A percentile compares a stretch with the other conserved stretches of the same genome.
phyloP scores from a whole-genome alignment of 2,888 invertebrate genomes.

The Taphrorychus bicolor region DNA sequence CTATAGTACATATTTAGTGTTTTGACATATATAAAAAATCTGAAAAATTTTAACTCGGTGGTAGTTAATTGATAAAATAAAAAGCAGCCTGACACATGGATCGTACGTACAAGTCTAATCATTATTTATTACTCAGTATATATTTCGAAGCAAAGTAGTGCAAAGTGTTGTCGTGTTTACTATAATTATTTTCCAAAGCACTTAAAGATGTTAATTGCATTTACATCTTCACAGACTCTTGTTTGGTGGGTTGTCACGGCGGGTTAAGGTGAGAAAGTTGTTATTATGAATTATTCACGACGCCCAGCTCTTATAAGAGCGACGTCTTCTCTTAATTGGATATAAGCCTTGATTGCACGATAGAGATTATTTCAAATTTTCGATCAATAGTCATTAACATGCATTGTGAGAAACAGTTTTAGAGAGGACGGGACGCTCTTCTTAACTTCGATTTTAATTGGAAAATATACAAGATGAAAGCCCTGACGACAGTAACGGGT shows the following conservation, averaged over 20 bases:
- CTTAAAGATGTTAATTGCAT: constrained; percentile 60
- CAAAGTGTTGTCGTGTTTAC: constrained; percentile 26
- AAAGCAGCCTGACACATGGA: too few species aligned
- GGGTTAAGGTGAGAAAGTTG: constrained; percentile 61
- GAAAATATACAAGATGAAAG: constrained; percentile 34
- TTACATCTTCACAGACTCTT: constrained; percentile 61
- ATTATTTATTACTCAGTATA: neutral
- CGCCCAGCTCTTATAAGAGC: constrained; percentile 44
- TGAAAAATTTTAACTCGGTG: too few species aligned
- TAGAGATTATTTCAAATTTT: constrained; percentile 58
- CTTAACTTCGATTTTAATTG: constrained; percentile 29
- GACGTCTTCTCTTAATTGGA: constrained; percentile 60
- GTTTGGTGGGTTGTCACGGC: constrained; percentile 59
- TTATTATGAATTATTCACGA: constrained; percentile 60
- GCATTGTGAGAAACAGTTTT: constrained; percentile 38
- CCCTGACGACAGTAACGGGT: constrained; percentile 9
- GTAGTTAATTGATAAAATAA: too few species aligned
- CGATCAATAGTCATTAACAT: constrained; percentile 55
- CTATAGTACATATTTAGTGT: neutral
- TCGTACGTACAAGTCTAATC: too few species aligned
- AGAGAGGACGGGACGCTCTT: constrained; percentile 24
- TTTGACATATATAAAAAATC: neutral
- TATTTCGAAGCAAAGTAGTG: neutral
- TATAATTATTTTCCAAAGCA: constrained; percentile 60
- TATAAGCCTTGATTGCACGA: constrained; percentile 58